Evolutionary conservation across 2,888 invertebrate species (phyloP).

Genomic region (Nemotelus pantherinus): DNA sequence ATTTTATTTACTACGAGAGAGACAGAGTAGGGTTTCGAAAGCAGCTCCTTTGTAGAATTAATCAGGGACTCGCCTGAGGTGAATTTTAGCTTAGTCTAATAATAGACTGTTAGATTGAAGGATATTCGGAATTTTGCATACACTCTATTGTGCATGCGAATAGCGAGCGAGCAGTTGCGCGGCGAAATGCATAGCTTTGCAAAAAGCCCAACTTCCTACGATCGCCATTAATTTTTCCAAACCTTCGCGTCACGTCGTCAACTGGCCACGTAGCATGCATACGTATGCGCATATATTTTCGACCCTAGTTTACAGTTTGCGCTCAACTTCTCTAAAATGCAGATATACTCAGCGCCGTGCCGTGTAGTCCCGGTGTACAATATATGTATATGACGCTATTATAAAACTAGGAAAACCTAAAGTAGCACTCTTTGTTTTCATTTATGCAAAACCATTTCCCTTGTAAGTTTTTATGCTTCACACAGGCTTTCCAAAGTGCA

Average conservation of each 20-base stretch:
- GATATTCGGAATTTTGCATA: no score
- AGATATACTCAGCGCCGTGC: slow-evolving; percentile 3
- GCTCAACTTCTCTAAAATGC: slow-evolving; percentile 16
- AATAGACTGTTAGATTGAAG: no score
- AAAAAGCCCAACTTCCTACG: not conserved
- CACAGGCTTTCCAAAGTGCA: slow-evolving; percentile 40
- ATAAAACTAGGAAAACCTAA: slow-evolving; percentile 40
- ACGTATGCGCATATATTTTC: slow-evolving; percentile 26
- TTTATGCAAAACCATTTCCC: slow-evolving; percentile 44
- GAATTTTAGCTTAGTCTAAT: no score
- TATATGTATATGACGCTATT: slow-evolving; percentile 28
- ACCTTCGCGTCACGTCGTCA: slow-evolving; percentile 1
- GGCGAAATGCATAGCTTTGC: not conserved
- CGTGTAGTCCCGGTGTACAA: slow-evolving; percentile 21
- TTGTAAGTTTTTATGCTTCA: slow-evolving; percentile 43
- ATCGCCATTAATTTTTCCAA: slow-evolving; percentile 20
- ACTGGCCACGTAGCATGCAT: not conserved
- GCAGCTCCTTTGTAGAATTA: no score
- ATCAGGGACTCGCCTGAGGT: no score
- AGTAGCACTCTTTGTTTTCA: slow-evolving; percentile 45
- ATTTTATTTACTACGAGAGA: no score
- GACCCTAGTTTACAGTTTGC: slow-evolving; percentile 21
- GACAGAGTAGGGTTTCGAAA: no score
- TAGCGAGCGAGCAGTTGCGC: not conserved
- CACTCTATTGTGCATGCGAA: no score